A percentile compares a stretch with the other conserved stretches of the same genome.
Conservation (phyloP, 2,797 vertebrate species). For the Bradypodion pumilum region DNA sequence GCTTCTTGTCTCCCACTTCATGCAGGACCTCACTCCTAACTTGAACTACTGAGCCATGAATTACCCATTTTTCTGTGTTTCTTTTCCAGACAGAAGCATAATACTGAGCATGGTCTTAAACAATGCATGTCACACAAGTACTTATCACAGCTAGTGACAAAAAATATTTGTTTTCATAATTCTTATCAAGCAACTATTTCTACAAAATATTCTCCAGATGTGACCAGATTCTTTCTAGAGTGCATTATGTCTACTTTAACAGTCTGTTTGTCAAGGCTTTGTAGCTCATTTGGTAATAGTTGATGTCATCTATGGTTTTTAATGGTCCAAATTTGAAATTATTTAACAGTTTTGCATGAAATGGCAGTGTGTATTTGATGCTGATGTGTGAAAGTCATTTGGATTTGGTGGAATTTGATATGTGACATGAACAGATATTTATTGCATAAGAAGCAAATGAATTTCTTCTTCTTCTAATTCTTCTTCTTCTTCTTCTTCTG, state of each 20-base stretch:
- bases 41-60: constrained; percentile 37
- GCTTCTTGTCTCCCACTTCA: constrained; percentile 21
- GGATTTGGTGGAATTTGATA: neutral
- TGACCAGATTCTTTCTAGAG: neutral
- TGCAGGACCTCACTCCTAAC: constrained; percentile 45
- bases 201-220: neutral
- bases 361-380: neutral
- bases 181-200: neutral
- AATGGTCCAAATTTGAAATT: neutral
- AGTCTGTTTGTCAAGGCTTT: neutral
- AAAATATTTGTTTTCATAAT: neutral
- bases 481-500: no score
- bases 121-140: neutral
- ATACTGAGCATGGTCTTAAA: neutral
- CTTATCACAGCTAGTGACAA: neutral
- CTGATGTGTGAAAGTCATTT: neutral
- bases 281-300: neutral
- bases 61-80: constrained; percentile 46
- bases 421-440: neutral
- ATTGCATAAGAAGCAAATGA: neutral
- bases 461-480: no score
- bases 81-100: constrained; percentile 49
- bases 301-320: neutral
- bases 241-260: neutral
- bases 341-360: neutral